Base-by-base conservation (phyloP, 2,113 vertebrate genomes). In the Channa maculata region DNA sequence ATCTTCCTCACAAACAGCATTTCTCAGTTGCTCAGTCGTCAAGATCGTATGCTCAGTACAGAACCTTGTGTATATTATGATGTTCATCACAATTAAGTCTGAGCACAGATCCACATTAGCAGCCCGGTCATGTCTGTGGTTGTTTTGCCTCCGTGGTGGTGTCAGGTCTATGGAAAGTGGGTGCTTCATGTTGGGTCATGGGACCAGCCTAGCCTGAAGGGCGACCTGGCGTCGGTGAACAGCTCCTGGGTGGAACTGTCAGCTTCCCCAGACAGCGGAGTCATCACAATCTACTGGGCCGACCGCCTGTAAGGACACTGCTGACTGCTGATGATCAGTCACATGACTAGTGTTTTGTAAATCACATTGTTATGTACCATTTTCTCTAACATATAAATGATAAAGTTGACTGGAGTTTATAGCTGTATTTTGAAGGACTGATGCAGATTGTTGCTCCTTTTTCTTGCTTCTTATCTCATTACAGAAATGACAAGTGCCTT, bases 141-240 rank as follows among this genome's bases (percentile, higher is more conserved):
- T 15, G 37, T 13, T 43, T 43, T 46, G 5, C 5, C 2, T 37
- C 8, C 50, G 36, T 70, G 39, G 58, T 41, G 45, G 11, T 48
- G 52, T 11, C 65, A 93, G 92, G 88, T 93, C 46, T 92, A 90
- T 68, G 92, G 92, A 7, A 93, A 91, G 55, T 93, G 92, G 92
- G 76, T 92, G 65, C 73, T 93, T 5, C 88, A 90, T 14, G 89
- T 91, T 4, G 83, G 82, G 2, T 53, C 84, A 0, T 92, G 89
- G 88, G 92, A 93, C 12, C 1, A 90, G 57, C 82, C 64, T 0
- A 82, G 65, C 8, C 84, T 93, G 66, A 91, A 84, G 65, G 61
- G 1, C 0, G 92, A 92, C 83, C 49, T 93, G 69, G 9, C 37
- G n/a, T 8, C 71, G 0, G 85, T 90, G 49, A 88, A 87, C 51